Evolutionary conservation across 2,888 invertebrate genomes (phyloP), one percentile per base, ranked within the genome.

Genomic region (Tipula lateralis): DNA sequence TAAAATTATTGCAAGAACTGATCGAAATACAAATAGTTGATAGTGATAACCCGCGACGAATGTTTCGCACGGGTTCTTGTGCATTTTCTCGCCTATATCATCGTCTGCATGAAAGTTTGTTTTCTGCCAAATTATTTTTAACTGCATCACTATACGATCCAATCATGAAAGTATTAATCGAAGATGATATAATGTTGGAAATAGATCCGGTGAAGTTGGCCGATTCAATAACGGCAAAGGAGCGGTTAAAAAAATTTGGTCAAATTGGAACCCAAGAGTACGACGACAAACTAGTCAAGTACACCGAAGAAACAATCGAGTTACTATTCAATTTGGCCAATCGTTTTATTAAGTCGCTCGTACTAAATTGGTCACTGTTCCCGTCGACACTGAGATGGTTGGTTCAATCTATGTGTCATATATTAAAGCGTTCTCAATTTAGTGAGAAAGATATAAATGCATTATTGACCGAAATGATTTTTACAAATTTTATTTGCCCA

Each of bases 401-500:
- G 34, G 95, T 98, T 5, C 94, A 96, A 87, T 96, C 97, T 88
- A 94, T 97, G 88, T 94, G 95, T 83, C 93, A 93, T 85, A 91
- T 93, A 86, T 89, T 95, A 34, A 91, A 92, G 16, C 93, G 94
- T 87, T 92, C 92, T 24, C 85, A 87, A 32, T 88, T 89, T 85
- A 88, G 88, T 44, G 89, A 89, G 29, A 89, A 89, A 85, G 88
- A 88, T 34, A 91, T 92, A 83, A 91, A 92, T 66, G 91, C 92
- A 85, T 94, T 99, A 87, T 96, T 97, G 88, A 96, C 96, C 0
- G 99, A 99, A 88, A 92, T 99, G 85, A 95, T 99, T 30, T 95
- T 99, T 89, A 96, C 96, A 9, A 93, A 96, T 89, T 97, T 98
- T 89, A 95, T 99, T 85, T 99, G 99, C 88, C 98, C 98, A 1